Conservation (phyloP, 2,113 vertebrate species). For the Sinocyclocheilus maitianheensis region DNA sequence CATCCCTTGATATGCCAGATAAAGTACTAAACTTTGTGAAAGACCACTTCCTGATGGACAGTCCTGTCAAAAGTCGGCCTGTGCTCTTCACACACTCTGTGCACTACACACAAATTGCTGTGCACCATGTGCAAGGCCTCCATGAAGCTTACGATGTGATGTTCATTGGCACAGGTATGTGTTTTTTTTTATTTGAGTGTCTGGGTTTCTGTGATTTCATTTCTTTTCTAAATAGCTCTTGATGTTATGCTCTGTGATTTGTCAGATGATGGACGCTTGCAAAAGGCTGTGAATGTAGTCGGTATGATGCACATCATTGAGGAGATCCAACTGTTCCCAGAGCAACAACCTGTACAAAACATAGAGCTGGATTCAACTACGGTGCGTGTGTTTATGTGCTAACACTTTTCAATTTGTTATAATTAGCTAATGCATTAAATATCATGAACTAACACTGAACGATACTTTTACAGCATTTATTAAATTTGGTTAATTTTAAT, state of each 20-base stretch:
- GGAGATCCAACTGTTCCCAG: slow-evolving; percentile 83
- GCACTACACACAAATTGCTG: slow-evolving; percentile 85
- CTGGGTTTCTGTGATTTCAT: background rate
- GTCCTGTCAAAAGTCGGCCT: slow-evolving; percentile 82
- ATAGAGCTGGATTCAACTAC: slow-evolving; percentile 80
- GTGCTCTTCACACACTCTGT: slow-evolving; percentile 84
- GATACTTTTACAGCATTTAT: background rate
- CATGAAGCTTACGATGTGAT: slow-evolving; percentile 81
- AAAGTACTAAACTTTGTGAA: slow-evolving; percentile 96
- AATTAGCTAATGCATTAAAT: background rate
- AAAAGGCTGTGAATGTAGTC: slow-evolving; percentile 85
- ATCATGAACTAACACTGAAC: background rate
- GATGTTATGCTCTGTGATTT: slow-evolving; percentile 16
- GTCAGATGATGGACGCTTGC: slow-evolving; percentile 87
- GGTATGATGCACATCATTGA: slow-evolving; percentile 84
- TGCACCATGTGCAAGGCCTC: slow-evolving; percentile 76
- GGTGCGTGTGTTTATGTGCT: background rate
- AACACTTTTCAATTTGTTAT: background rate
- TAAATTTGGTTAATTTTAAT: background rate
- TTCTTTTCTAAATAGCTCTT: background rate
- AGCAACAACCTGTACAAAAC: slow-evolving; percentile 80
- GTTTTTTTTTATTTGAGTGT: background rate
- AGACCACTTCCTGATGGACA: slow-evolving; percentile 97
- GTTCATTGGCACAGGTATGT: slow-evolving; percentile 89
- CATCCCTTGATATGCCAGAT: slow-evolving; percentile 92